Conservation (phyloP, 2,797 vertebrate species). For the Sebastes trivittatus region DNA sequence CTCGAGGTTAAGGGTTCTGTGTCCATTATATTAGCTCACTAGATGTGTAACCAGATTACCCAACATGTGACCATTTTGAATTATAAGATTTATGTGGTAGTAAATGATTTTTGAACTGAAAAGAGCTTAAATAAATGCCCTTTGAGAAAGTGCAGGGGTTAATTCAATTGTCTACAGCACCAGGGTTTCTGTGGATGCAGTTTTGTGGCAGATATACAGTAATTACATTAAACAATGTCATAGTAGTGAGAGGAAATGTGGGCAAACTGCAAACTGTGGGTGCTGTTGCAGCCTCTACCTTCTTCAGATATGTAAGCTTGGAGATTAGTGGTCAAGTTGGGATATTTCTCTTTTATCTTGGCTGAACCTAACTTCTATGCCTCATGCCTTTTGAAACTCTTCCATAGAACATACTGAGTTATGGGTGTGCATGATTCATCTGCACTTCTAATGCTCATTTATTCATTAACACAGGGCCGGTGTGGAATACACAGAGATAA, state of each 20-base stretch:
- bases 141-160: not conserved
- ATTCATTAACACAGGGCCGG: constrained; percentile 32
- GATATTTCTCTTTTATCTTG: not conserved
- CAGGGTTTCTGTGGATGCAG: not conserved
- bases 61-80: not conserved
- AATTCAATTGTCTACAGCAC: not conserved
- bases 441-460: constrained; percentile 30
- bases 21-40: not conserved
- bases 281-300: not conserved
- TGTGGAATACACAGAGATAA: constrained; percentile 1
- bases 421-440: constrained; percentile 28
- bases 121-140: not conserved
- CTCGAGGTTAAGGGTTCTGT: not conserved
- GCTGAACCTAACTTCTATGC: not conserved
- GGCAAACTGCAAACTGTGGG: not conserved
- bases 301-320: not conserved
- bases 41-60: not conserved
- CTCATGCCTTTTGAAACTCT: not conserved
- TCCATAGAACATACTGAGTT: not conserved
- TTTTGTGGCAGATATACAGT: not conserved
- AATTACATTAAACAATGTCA: not conserved
- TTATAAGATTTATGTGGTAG: not conserved
- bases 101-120: not conserved
- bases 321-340: not conserved
- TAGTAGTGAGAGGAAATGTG: not conserved